Evolutionary conservation across 1,140 invertebrate genomes (phyloP), one percentile per base, ranked within the genome.

Genomic region (Zaprionus nigranus): DNA sequence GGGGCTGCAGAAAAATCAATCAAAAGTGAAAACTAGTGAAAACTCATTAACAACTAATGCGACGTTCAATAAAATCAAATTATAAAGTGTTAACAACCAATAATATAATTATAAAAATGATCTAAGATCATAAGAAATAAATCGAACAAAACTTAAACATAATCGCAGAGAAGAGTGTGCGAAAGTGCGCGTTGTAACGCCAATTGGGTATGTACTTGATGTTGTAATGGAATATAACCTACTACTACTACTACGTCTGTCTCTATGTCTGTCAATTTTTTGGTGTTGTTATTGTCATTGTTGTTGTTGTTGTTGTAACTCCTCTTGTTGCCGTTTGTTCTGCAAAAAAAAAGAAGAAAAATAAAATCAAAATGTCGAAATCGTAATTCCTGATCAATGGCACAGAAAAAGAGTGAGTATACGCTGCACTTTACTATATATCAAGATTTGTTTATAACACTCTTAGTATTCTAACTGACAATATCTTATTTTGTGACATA

Each of bases 171-270:
- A n/a, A 57, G 34, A 24, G 26, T 28, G 43, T 75, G 40, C 56
- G 11, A 73, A 67, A 78, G 71, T 78, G 75, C 71, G 71, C 75
- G 71, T 59, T 43, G 28, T 59, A 68, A 75, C 46, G 59, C 34
- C 65, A 63, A 78, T 40, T 82, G 87, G 88, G 88, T 91, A 91
- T 91, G 88, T 91, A 91, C 84, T 91, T 88, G 88, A 91, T 91
- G 88, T 91, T 91, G 88, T 91, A 91, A 91, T 91, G 88, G 81
- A 91, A 91, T 91, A 87, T 80, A 65, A 46, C 40, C 40, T 46
- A 46, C 40, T 46, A 46, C 40, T 46, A 46, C 40, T 17, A 51
- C 71, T 82, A 80, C 79, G 73, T 81, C 65, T 83, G 34, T 58
- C 54, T 65, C 57, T 75, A 75, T 65, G 79, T 87, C 74, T 86